These are phyloP conservation scores for Escarpia spicata DNA, from an alignment of 2,888 invertebrate species.

Conservation along the genomic window DNA sequence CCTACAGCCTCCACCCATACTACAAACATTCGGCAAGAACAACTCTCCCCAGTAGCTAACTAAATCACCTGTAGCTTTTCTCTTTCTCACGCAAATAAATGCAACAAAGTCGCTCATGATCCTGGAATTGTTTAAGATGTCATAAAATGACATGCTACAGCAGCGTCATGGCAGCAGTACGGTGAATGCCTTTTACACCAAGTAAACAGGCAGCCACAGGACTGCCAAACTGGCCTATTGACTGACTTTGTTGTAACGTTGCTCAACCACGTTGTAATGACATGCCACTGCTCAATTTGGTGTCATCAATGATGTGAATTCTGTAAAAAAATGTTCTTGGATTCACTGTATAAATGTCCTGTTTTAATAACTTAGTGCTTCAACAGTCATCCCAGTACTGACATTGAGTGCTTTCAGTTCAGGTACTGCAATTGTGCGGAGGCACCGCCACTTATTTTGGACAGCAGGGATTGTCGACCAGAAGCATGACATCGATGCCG, in stretches of 20 bases:
- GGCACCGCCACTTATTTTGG: constrained; percentile 49
- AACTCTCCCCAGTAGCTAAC: background rate
- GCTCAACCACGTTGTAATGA: background rate
- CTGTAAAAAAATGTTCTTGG: background rate
- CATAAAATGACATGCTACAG: background rate
- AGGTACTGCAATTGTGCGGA: background rate
- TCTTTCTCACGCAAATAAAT: background rate
- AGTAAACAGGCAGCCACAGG: background rate
- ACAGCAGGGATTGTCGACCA: constrained; percentile 66
- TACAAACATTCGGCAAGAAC: background rate
- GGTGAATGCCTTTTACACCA: background rate
- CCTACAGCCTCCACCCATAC: background rate
- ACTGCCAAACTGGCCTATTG: background rate
- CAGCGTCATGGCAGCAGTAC: background rate
- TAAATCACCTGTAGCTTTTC: background rate
- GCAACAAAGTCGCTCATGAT: background rate
- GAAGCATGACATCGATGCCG: constrained; percentile 65
- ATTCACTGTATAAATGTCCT: background rate
- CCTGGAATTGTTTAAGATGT: background rate
- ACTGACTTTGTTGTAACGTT: background rate
- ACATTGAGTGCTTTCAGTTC: background rate
- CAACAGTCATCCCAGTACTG: background rate
- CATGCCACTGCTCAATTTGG: background rate
- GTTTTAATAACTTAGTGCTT: background rate
- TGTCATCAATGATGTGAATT: background rate